Base-by-base conservation (phyloP, 2,888 invertebrate species). In the Aporophyla nigra region DNA sequence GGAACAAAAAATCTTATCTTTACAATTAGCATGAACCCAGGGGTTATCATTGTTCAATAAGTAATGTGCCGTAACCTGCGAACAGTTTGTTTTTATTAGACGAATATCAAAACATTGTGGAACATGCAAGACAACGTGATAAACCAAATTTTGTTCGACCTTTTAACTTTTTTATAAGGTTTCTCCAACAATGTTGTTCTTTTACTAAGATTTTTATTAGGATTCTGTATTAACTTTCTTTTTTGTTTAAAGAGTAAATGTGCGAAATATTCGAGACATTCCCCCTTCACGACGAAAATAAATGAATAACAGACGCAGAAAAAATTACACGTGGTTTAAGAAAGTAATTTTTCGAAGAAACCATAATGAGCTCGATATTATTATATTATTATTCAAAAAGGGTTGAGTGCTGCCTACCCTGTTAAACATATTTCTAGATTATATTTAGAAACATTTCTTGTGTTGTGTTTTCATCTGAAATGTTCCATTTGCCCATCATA, bases 401-500 rank as follows among this genome's bases (percentile, higher is more conserved):
- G 62, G 14, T 63, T 27, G 56, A 54, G 6, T 24, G 24, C 27
- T 21, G 53, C 19, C 33, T 27, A 51, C 40, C 5, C n/a, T n/a
- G 53, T 19, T 53, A 49, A n/a, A 46, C 46, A 58, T 49, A 33
- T 65, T 72, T 59, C 33, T 66, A 40, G 51, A 54, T 24, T 72
- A 51, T 67, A 61, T 43, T 78, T 61, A 79, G 61, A 66, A 51
- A 80, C 43, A 14, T 51, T 43, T 78, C 51, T 59, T 12, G 43
- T 65, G 14, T 71, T 75, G 46, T 66, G 24, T 75, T 63, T 33
- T 43, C 27, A 40, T 63, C 21, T 58, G 69, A 59, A 75, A 74
- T 56, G 71, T 71, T 61, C 46, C 68, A 71, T 81, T 74, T 81
- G 84, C 71, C 66, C 76, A 54, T 84, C 73, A 80, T 63, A 66